Conservation (phyloP, 2,888 invertebrate species). For the Lithophane ornitopus region DNA sequence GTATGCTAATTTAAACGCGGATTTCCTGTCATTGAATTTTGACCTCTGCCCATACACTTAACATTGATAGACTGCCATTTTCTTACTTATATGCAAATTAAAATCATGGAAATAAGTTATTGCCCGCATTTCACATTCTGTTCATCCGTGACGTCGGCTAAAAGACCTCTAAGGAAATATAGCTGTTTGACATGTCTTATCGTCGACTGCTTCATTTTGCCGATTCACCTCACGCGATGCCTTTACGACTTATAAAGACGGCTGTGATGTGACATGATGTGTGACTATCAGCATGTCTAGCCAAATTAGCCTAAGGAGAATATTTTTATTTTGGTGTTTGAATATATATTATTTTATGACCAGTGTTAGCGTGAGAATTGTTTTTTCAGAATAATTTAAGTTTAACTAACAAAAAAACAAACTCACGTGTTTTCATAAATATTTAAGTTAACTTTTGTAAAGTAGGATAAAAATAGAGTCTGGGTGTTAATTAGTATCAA, state of each 20-base stretch:
- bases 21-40: slow-evolving; percentile 58
- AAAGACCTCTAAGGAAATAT: slow-evolving; percentile 47
- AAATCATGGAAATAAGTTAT: slow-evolving; percentile 1
- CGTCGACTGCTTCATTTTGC: slow-evolving; percentile 45
- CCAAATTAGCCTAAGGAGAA: slow-evolving; percentile 33
- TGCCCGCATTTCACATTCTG: slow-evolving; percentile 30
- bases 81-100: not conserved
- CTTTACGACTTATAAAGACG: slow-evolving; percentile 46
- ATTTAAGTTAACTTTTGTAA: not conserved
- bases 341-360: slow-evolving; percentile 44
- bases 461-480: not conserved
- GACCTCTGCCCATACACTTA: slow-evolving; percentile 34
- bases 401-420: not conserved
- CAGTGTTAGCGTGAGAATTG: slow-evolving; percentile 28
- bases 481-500: not conserved
- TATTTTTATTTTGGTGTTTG: slow-evolving; percentile 42
- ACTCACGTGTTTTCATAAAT: not conserved
- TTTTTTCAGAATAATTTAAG: slow-evolving; percentile 5
- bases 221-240: slow-evolving; percentile 55
- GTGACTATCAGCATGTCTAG: slow-evolving; percentile 35
- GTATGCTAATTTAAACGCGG: slow-evolving; percentile 42
- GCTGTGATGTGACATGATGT: slow-evolving; percentile 33
- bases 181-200: slow-evolving; percentile 46
- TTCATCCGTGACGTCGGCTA: slow-evolving; percentile 7
- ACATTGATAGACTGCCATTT: slow-evolving; percentile 11